A percentile compares a stretch with the other conserved stretches of the same genome.
phyloP scores from a whole-genome alignment of 2,888 invertebrate genomes.

The Petrophora chlorosata region DNA sequence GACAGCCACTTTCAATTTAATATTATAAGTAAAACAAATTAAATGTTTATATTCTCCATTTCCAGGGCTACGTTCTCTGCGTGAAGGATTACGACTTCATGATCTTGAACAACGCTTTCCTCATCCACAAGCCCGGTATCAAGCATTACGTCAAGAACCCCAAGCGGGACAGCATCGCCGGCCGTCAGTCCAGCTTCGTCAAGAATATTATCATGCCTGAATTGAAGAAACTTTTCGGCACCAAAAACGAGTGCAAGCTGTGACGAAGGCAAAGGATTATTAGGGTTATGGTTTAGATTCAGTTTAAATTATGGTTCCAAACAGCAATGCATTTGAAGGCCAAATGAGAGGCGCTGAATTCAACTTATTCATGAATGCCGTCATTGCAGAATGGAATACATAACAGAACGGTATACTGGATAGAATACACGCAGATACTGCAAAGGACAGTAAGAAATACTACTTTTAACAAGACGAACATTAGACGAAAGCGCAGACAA shows the following conservation, averaged over 20 bases:
- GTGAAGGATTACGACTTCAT: conserved; percentile 96
- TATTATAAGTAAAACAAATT: too few species aligned
- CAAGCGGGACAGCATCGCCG: conserved; percentile 89
- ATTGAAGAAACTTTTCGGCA: conserved; percentile 92
- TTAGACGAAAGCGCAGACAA: too few species aligned
- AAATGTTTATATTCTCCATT: conserved; percentile 28
- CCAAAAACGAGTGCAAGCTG: conserved; percentile 91
- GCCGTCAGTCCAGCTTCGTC: conserved; percentile 90
- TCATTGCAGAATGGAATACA: too few species aligned
- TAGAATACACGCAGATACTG: too few species aligned
- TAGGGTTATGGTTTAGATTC: conserved; percentile 19
- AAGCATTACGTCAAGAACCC: conserved; percentile 92
- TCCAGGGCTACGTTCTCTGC: conserved; percentile 94
- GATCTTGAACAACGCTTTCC: conserved; percentile 96
- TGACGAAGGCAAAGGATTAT: conserved; percentile 58
- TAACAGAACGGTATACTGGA: too few species aligned
- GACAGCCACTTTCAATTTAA: too few species aligned
- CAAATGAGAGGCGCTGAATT: too few species aligned
- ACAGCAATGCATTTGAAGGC: too few species aligned
- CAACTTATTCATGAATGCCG: too few species aligned
- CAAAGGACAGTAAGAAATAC: too few species aligned
- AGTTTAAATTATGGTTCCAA: too few species aligned
- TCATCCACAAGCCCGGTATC: conserved; percentile 96
- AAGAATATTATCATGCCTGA: conserved; percentile 92
- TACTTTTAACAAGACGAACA: too few species aligned